Base-by-base conservation (phyloP, 2,113 vertebrate species). In the Serilophus lunatus region DNA sequence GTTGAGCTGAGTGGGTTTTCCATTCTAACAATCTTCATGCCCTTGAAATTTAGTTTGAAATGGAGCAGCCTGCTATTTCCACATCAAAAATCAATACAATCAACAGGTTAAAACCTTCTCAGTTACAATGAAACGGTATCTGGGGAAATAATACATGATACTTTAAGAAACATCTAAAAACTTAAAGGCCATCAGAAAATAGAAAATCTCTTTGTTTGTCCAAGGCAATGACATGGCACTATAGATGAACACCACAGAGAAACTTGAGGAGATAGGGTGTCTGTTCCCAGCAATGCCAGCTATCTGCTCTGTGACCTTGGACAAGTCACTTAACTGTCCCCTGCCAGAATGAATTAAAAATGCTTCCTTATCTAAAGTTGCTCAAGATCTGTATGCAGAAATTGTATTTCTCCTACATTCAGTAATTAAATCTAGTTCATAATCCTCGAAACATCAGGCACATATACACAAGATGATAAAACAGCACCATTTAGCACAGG, bases 1-100 rank as follows among this genome's bases (percentile, higher is more conserved):
- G 68, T 81, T 56, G 88, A 70, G 78, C 66, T 91, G 88, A 95
- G 91, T 96, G 75, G 64, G 44, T 96, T 95, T 96, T 91, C 93
- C 93, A 91, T 93, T 82, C 91, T 95, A 88, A 83, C 87, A 93
- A 31, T 90, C 88, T 68, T 86, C 16, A 14, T 93, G 93, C 79
- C 94, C 94, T 96, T 96, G 90, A 97, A 96, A 96, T 94, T 94
- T 81, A 95, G 92, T 94, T 94, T 92, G 92, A 95, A 97, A 96
- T 93, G 76, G 92, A 97, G 88, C 72, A 33, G 88, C 24, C 79
- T 90, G 82, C 64, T 95, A 94, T 93, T 96, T 95, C 85, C 88
- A 60, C 92, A 93, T 90, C 90, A 96, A 92, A 96, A 96, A 96
- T 97, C 95, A 95, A 96, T 97, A 94, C 79, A 90, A 94, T 94